A percentile compares a stretch with the other conserved stretches of the same genome.
These are phyloP conservation scores for Chrysochloris asiatica DNA, from an alignment of 2,113 vertebrate species.

Conservation along the genomic window DNA sequence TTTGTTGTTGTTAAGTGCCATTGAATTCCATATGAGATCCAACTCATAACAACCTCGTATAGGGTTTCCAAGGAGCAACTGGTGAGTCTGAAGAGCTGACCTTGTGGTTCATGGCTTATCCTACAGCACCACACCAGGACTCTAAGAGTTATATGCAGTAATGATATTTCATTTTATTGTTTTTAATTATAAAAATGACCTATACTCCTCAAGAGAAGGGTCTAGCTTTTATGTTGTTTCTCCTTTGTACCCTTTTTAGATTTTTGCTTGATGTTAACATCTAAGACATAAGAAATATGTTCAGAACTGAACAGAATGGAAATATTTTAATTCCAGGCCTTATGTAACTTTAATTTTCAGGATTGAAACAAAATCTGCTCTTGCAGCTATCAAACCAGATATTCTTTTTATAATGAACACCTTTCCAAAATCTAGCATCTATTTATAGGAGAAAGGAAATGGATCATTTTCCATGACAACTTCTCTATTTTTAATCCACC, in stretches of 20 bases:
- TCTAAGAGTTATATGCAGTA: neutral
- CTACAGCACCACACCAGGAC: too few species aligned
- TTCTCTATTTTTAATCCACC: conserved; percentile 65
- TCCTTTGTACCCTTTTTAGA: conserved; percentile 11
- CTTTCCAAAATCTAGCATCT: conserved; percentile 22
- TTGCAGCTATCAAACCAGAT: conserved; percentile 31
- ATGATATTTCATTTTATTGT: neutral
- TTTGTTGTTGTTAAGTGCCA: too few species aligned
- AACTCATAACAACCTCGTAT: too few species aligned
- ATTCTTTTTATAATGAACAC: conserved; percentile 63
- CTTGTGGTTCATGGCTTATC: too few species aligned
- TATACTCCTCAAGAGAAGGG: neutral
- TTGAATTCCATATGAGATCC: too few species aligned
- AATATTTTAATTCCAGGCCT: conserved; percentile 42
- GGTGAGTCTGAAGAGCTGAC: too few species aligned
- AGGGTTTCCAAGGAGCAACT: too few species aligned
- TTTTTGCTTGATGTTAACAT: neutral
- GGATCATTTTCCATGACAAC: conserved; percentile 48
- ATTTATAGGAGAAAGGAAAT: conserved; percentile 60
- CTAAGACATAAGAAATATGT: conserved; percentile 2
- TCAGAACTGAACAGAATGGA: conserved; percentile 9
- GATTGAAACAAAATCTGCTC: conserved; percentile 66
- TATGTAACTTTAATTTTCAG: conserved; percentile 61
- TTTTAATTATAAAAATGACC: neutral
- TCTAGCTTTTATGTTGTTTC: neutral